These are phyloP conservation scores for Gerris lacustris DNA, from an alignment of 2,888 invertebrate species.

Conservation along the genomic window DNA sequence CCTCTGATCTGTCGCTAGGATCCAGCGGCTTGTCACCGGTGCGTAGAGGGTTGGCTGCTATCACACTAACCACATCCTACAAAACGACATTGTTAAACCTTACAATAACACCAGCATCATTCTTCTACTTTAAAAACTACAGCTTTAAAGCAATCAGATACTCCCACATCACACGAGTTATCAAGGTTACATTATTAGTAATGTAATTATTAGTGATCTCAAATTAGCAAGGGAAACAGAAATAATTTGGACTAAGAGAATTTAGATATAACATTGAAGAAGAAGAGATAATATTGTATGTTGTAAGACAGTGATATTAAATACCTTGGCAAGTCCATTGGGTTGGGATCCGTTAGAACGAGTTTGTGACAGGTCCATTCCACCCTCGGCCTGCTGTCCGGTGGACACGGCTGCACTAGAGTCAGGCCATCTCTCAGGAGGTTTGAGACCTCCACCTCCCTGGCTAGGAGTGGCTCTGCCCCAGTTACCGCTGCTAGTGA, in stretches of 20 bases:
- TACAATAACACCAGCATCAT: too few relatives aligned
- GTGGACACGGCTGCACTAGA: slow-evolving; percentile 18
- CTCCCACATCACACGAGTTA: too few relatives aligned
- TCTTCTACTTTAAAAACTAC: too few relatives aligned
- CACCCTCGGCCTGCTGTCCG: slow-evolving; percentile 30
- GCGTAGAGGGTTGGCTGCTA: slow-evolving; percentile 28
- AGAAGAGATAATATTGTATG: too few relatives aligned
- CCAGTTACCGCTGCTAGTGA: slow-evolving; percentile 6
- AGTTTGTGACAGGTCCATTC: slow-evolving; percentile 5
- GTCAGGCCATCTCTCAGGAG: background rate
- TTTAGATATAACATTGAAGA: too few relatives aligned
- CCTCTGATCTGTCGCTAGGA: slow-evolving; percentile 6
- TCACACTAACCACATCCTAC: slow-evolving; percentile 28
- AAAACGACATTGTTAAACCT: background rate
- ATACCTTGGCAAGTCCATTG: background rate
- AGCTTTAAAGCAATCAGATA: too few relatives aligned
- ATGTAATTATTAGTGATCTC: too few relatives aligned
- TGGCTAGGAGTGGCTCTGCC: slow-evolving; percentile 12
- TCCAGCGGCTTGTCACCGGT: slow-evolving; percentile 7
- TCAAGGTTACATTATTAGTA: too few relatives aligned
- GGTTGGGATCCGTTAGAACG: background rate
- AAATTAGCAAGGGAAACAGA: too few relatives aligned
- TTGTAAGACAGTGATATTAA: too few relatives aligned
- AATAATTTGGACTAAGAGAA: too few relatives aligned
- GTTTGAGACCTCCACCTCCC: slow-evolving; percentile 5